Conservation (phyloP, 2,797 vertebrate species). For the Anniella stebbinsi region DNA sequence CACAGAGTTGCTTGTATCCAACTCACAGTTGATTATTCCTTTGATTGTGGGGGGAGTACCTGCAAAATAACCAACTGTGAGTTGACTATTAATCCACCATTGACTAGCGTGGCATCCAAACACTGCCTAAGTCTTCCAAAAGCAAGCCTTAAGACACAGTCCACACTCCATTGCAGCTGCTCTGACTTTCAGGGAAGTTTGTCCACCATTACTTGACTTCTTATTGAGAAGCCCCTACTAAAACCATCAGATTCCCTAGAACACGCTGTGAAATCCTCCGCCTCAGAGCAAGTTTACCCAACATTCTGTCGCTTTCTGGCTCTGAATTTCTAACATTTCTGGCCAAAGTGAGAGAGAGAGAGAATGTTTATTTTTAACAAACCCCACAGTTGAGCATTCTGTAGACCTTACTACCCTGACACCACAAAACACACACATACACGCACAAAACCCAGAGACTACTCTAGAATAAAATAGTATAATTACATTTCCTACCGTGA, state of each 20-base stretch:
- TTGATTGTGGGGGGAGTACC: too few relatives aligned
- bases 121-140: not conserved
- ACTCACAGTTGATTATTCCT: too few relatives aligned
- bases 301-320: slow-evolving; percentile 48
- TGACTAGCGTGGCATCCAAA: too few relatives aligned
- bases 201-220: not conserved
- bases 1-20: too few relatives aligned
- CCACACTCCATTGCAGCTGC: not conserved
- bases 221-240: not conserved
- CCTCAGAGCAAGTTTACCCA: slow-evolving; percentile 29
- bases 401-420: slow-evolving; percentile 53
- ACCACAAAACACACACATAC: not conserved
- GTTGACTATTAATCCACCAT: too few relatives aligned
- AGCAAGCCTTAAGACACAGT: not conserved
- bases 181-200: not conserved
- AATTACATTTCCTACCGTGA: slow-evolving; percentile 89
- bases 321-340: slow-evolving; percentile 24
- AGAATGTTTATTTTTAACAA: slow-evolving; percentile 66
- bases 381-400: slow-evolving; percentile 70
- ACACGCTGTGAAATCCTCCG: not conserved
- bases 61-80: too few relatives aligned
- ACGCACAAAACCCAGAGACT: slow-evolving; percentile 66
- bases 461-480: slow-evolving; percentile 79
- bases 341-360: not conserved
- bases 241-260: not conserved